A percentile compares a stretch with the other conserved stretches of the same genome.
phyloP scores from a whole-genome alignment of 2,113 vertebrate species.

The Eulemur rufifrons region DNA sequence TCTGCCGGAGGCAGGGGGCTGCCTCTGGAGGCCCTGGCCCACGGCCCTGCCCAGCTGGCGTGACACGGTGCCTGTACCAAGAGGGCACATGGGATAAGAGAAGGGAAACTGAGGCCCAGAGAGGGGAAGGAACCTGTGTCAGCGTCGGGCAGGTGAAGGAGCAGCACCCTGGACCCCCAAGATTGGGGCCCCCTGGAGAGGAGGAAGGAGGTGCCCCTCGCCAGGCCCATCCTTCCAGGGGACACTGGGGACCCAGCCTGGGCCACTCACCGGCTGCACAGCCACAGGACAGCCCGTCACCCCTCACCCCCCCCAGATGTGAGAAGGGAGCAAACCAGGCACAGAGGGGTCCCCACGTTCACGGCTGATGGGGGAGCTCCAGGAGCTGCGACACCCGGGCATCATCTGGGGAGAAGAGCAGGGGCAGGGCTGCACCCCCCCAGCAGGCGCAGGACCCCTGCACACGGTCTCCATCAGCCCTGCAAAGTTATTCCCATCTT shows the following conservation, averaged over 20 bases:
- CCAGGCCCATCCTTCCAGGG: neutral
- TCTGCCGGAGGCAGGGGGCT: neutral
- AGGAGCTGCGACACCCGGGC: neutral
- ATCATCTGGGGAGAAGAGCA: neutral
- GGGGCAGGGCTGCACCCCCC: neutral
- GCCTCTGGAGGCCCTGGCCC: neutral
- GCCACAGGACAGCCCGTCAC: neutral
- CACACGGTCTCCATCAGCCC: neutral
- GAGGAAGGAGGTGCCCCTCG: neutral
- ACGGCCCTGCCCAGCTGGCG: neutral
- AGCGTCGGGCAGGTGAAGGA: neutral
- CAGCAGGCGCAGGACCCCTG: neutral
- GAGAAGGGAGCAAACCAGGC: neutral
- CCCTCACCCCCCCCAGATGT: neutral
- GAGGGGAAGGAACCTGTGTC: neutral
- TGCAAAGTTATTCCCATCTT: too few species aligned
- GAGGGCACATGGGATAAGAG: neutral
- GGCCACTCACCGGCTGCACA: neutral
- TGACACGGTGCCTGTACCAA: accelerated
- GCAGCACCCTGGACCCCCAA: neutral
- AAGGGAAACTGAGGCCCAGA: neutral
- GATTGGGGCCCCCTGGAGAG: neutral
- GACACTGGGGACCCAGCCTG: neutral
- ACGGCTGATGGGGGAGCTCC: neutral
- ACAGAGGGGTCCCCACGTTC: neutral